These are phyloP conservation scores for Caiman crocodilus DNA, from an alignment of 2,797 vertebrate genomes.

Conservation along the genomic window DNA sequence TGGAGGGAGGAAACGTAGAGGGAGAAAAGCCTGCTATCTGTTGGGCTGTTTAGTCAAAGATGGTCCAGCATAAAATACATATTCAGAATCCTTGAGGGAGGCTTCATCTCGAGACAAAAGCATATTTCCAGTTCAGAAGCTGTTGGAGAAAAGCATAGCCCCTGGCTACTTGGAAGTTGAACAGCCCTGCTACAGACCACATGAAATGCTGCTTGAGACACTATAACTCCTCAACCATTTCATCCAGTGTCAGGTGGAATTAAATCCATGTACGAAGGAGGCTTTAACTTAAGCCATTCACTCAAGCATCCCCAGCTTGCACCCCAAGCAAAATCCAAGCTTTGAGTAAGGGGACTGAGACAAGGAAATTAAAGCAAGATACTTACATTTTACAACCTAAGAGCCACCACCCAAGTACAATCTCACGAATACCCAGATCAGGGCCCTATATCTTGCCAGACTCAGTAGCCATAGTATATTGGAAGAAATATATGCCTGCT, in stretches of 20 bases:
- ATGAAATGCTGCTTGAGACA: not conserved
- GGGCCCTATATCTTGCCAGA: not conserved
- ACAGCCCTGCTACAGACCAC: not conserved
- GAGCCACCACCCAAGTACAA: not conserved
- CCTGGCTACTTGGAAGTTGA: too few species aligned
- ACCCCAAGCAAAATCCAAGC: not conserved
- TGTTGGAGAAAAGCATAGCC: not conserved
- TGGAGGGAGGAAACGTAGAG: not conserved
- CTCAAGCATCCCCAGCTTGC: not conserved
- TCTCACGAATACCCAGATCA: not conserved
- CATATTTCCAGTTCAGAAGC: not conserved
- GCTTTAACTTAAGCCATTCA: not conserved
- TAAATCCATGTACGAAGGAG: not conserved
- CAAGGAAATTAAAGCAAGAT: not conserved
- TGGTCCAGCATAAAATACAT: not conserved
- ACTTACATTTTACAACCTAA: not conserved
- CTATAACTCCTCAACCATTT: not conserved
- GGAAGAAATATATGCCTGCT: not conserved
- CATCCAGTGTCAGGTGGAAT: fast-evolving
- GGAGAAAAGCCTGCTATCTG: not conserved
- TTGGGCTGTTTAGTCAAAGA: not conserved
- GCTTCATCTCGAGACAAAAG: not conserved
- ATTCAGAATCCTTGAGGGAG: not conserved
- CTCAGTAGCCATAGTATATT: not conserved
- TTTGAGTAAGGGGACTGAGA: not conserved